Base-by-base conservation (phyloP, 2,113 vertebrate species). In the Gymnogyps californianus region DNA sequence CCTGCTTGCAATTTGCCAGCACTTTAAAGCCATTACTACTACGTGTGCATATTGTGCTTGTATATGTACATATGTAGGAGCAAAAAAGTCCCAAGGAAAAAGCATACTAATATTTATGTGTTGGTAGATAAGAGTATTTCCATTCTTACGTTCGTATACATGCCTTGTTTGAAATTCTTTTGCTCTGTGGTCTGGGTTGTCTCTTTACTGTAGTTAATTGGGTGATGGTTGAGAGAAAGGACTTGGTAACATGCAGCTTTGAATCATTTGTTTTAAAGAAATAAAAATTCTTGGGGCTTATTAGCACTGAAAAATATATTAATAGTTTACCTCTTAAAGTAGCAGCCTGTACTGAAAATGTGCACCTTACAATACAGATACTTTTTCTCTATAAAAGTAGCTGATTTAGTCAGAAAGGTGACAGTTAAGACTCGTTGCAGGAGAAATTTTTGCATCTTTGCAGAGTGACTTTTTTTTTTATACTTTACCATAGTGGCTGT, bases 391-490 rank as follows among this genome's bases (percentile, higher is more conserved):
- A 64, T 89, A 83, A 98, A 98, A 98, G 98, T 96, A 96, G 97
- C 98, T 98, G 98, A 98, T 98, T 97, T 98, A 98, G 97, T 98
- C 97, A 97, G 98, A 98, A 98, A 98, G 98, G 98, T 98, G 98
- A 98, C 98, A 98, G 98, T 98, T 97, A 98, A 98, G 97, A 93
- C 97, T 97, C 89, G 97, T 98, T 97, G 97, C 98, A 98, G 97
- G 94, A 93, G 85, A 96, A 97, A 97, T 97, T 97, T 98, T 98
- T 98, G 97, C 98, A 98, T 98, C 98, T 98, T 98, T 97, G 97
- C 89, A 87, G 96, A 96, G 97, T 95, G 95, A 97, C 94, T 98
- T 96, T 87, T 85, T 92, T 93, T 85, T 94, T 91, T 92, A 22
- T 96, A 93, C 97, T 97, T 96, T 98, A 95, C 98, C 96, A 95